phyloP scores from a whole-genome alignment of 2,888 invertebrate genomes.

The Dynastes hyllus region DNA sequence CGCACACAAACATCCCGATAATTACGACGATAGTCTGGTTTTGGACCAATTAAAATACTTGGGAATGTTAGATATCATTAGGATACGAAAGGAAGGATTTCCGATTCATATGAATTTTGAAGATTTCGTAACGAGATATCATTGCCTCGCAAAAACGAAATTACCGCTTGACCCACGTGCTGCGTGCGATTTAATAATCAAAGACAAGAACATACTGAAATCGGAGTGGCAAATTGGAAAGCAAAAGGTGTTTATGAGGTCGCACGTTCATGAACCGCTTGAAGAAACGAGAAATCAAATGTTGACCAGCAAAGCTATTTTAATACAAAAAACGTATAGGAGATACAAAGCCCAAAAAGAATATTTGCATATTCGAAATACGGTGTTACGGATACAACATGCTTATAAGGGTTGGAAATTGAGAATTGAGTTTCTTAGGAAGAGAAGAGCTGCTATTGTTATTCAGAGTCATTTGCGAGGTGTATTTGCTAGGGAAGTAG shows the following conservation, averaged over 20 bases:
- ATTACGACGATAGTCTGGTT: conserved; percentile 86
- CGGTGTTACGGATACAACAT: conserved; percentile 85
- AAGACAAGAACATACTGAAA: conserved; percentile 78
- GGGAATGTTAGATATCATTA: conserved; percentile 94
- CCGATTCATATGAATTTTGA: conserved; percentile 88
- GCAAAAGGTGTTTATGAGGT: conserved; percentile 88
- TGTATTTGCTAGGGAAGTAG: conserved; percentile 92
- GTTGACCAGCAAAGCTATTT: conserved; percentile 80
- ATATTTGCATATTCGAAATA: conserved; percentile 78
- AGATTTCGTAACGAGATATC: conserved; percentile 84
- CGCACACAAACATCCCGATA: conserved; percentile 85
- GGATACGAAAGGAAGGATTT: conserved; percentile 92
- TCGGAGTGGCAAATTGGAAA: conserved; percentile 93
- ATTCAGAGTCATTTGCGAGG: conserved; percentile 91
- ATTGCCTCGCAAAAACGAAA: conserved; percentile 77
- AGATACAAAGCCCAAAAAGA: conserved; percentile 79
- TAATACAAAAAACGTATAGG: conserved; percentile 85
- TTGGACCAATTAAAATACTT: conserved; percentile 91
- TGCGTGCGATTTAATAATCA: conserved; percentile 74
- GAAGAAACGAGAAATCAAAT: conserved; percentile 85
- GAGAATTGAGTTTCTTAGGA: conserved; percentile 85
- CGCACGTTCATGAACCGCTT: conserved; percentile 87
- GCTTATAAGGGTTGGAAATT: conserved; percentile 91
- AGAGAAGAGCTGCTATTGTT: conserved; percentile 88
- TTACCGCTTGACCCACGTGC: conserved; percentile 72